phyloP scores from a whole-genome alignment of 2,888 invertebrate genomes.

The Hirudinaria manillensis region DNA sequence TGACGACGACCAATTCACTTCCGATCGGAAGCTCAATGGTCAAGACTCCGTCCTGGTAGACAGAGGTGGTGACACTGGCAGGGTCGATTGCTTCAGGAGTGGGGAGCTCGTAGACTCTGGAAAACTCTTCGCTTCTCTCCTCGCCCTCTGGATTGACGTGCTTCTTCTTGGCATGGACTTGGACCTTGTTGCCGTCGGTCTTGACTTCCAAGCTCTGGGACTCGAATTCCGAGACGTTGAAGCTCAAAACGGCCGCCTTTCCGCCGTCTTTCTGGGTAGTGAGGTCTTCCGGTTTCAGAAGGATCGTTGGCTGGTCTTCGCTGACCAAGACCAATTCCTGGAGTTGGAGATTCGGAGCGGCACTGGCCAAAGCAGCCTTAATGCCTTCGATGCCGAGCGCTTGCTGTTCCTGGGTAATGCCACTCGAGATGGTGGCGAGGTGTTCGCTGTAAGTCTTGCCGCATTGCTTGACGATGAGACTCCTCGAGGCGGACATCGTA shows the following conservation, averaged over 20 bases:
- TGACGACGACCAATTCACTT: slow-evolving; percentile 2
- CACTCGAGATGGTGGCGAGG: not conserved
- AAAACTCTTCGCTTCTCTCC: slow-evolving; percentile 37
- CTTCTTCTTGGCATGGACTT: slow-evolving; percentile 38
- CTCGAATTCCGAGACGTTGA: slow-evolving; percentile 37
- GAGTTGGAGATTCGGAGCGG: not conserved
- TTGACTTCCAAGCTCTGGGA: slow-evolving; percentile 36
- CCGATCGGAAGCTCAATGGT: slow-evolving; percentile 37
- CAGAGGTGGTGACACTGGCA: slow-evolving; percentile 36
- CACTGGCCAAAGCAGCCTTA: not conserved
- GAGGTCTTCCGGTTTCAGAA: slow-evolving; percentile 24
- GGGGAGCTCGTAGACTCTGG: slow-evolving; percentile 39
- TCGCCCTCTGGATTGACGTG: slow-evolving; percentile 34
- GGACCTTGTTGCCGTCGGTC: slow-evolving; percentile 39
- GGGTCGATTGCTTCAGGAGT: slow-evolving; percentile 33
- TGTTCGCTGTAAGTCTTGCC: not conserved
- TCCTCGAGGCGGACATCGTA: not conserved
- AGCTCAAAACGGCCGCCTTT: slow-evolving; percentile 35
- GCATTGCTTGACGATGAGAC: not conserved
- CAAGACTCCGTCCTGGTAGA: slow-evolving; percentile 40
- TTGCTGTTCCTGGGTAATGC: not conserved
- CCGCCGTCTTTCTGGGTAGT: slow-evolving; percentile 23
- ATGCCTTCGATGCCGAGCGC: slow-evolving; percentile 5
- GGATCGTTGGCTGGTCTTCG: not conserved
- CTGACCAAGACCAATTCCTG: slow-evolving; percentile 3